Evolutionary conservation across 1,140 invertebrate genomes (phyloP).

Genomic region (Pararge aegeria): DNA sequence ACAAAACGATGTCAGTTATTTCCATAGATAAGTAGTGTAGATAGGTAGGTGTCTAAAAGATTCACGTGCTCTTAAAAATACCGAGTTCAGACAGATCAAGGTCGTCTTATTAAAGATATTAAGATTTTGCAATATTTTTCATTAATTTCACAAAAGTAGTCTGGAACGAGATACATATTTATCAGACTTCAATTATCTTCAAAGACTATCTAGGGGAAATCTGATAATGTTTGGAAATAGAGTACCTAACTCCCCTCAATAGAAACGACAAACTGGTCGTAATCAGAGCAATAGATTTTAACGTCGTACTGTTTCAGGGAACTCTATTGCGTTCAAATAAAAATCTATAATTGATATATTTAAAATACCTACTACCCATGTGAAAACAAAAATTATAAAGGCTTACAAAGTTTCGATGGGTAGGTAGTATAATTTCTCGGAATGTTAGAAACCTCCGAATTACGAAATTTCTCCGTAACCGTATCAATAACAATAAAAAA

Average conservation of each 20-base stretch:
- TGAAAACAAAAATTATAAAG: background rate
- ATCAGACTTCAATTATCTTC: no score
- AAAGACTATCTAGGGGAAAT: no score
- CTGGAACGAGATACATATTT: background rate
- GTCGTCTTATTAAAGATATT: constrained; percentile 33
- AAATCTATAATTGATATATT: no score
- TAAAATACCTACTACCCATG: no score
- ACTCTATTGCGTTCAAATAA: no score
- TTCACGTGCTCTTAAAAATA: constrained; percentile 57
- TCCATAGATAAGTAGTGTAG: background rate
- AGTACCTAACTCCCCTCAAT: no score
- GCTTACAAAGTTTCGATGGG: no score
- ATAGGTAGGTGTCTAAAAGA: constrained; percentile 20
- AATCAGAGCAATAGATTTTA: no score
- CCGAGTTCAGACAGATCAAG: constrained; percentile 57
- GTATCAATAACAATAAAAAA: background rate
- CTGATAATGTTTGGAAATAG: no score
- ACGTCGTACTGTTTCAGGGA: no score
- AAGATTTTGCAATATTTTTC: constrained; percentile 13
- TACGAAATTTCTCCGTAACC: background rate
- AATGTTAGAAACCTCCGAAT: background rate
- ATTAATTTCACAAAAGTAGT: background rate
- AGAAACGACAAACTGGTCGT: no score
- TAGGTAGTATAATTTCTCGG: no score
- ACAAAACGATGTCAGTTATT: background rate